Conservation (phyloP, 2,113 vertebrate genomes). For the Neotoma lepida region DNA sequence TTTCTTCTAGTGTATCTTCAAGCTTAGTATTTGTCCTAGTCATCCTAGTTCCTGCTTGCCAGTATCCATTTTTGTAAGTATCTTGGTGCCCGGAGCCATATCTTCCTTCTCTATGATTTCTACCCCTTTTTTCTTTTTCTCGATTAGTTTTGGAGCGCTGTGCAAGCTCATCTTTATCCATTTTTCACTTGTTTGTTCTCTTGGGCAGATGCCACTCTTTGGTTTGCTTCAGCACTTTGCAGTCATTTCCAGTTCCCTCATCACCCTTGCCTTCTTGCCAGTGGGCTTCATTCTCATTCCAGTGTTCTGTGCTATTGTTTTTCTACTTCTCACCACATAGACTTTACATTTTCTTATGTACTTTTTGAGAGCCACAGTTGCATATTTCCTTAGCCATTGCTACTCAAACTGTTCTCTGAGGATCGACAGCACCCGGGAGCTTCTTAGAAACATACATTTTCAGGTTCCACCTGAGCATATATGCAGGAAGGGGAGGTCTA, state of each 20-base stretch:
- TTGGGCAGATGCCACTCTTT: background rate
- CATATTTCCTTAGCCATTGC: conserved; percentile 4
- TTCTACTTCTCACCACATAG: background rate
- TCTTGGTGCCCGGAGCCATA: background rate
- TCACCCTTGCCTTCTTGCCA: background rate
- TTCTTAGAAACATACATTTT: conserved; percentile 45
- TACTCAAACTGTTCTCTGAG: background rate
- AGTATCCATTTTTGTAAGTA: background rate
- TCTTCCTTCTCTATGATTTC: background rate
- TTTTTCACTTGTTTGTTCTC: conserved; percentile 29
- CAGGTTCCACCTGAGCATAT: background rate
- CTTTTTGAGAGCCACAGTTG: background rate
- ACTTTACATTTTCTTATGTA: conserved; percentile 2
- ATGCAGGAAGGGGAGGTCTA: background rate
- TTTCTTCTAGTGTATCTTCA: conserved; percentile 20
- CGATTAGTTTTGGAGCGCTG: background rate
- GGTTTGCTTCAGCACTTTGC: background rate
- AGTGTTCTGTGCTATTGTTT: conserved; percentile 27
- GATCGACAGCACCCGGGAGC: background rate
- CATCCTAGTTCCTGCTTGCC: background rate
- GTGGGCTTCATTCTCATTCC: background rate
- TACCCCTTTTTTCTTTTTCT: background rate
- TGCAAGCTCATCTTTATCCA: background rate
- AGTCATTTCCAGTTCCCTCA: background rate
- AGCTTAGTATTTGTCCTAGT: background rate